phyloP scores from a whole-genome alignment of 2,797 vertebrate genomes.

The Sebastes itinus region DNA sequence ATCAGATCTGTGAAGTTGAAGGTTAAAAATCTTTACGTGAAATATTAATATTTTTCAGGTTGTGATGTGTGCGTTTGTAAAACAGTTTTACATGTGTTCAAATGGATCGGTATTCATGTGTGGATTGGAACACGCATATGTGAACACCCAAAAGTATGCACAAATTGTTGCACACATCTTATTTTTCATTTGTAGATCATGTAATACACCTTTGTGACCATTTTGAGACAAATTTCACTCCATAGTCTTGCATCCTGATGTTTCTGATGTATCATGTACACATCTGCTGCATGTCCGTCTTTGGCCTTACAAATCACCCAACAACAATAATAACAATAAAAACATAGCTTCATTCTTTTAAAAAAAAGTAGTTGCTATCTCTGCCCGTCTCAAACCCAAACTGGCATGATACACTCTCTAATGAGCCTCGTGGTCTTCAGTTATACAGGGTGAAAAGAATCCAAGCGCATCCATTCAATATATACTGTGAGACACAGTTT shows the following conservation, averaged over 20 bases:
- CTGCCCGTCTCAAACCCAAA: constrained; percentile 10
- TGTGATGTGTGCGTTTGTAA: rapidly evolving
- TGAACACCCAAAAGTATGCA: too few species aligned
- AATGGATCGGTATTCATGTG: too few species aligned
- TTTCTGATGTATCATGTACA: background rate
- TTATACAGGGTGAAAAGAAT: constrained; percentile 25
- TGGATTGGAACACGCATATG: too few species aligned
- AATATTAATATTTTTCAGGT: too few species aligned
- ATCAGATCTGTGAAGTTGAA: too few species aligned
- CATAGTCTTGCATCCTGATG: background rate
- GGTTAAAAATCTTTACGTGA: too few species aligned
- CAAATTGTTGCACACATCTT: too few species aligned
- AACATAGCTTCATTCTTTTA: background rate
- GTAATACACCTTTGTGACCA: too few species aligned
- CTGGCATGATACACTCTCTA: background rate
- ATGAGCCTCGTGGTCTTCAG: constrained; percentile 8
- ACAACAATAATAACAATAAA: background rate
- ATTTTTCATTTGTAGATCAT: too few species aligned
- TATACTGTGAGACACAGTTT: background rate
- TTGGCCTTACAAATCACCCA: background rate
- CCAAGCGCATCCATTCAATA: background rate
- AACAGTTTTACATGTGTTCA: too few species aligned
- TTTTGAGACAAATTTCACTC: too few species aligned
- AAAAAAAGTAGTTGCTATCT: background rate
- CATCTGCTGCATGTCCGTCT: background rate